Conservation (phyloP, 2,113 vertebrate genomes). For the Terrapene triunguis region DNA sequence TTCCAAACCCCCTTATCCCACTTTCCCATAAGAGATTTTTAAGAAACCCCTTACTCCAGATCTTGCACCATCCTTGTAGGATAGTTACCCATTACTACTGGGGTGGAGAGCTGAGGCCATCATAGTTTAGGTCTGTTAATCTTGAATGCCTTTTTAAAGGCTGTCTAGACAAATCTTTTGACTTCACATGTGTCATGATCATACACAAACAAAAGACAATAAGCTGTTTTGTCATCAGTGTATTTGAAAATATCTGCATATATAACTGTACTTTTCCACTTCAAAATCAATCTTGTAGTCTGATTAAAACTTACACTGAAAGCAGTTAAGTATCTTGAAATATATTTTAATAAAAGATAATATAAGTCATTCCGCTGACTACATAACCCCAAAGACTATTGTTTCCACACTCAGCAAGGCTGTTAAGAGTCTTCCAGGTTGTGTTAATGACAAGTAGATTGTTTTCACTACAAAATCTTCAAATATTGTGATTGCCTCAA, state of each 20-base stretch:
- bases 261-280: neutral
- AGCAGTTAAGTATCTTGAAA: neutral
- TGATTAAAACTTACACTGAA: constrained; percentile 29
- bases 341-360: neutral
- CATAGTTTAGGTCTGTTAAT: neutral
- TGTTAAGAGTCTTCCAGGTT: neutral
- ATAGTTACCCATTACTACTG: neutral
- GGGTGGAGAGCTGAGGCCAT: neutral
- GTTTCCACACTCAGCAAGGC: neutral
- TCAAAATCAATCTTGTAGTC: neutral
- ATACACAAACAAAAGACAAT: neutral
- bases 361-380: neutral
- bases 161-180: too few species aligned
- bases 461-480: neutral
- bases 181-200: neutral
- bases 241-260: neutral
- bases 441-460: neutral
- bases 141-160: too few species aligned
- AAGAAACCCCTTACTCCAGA: neutral
- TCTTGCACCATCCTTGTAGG: neutral
- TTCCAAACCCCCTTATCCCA: too few species aligned
- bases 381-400: constrained; percentile 1
- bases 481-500: neutral
- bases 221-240: accelerated
- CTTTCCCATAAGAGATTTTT: neutral